Percentiles rank a stretch among this genome's conserved stretches.
Evolutionary conservation across 2,797 vertebrate species (phyloP).

Genomic region (Sarcophilus harrisii): DNA sequence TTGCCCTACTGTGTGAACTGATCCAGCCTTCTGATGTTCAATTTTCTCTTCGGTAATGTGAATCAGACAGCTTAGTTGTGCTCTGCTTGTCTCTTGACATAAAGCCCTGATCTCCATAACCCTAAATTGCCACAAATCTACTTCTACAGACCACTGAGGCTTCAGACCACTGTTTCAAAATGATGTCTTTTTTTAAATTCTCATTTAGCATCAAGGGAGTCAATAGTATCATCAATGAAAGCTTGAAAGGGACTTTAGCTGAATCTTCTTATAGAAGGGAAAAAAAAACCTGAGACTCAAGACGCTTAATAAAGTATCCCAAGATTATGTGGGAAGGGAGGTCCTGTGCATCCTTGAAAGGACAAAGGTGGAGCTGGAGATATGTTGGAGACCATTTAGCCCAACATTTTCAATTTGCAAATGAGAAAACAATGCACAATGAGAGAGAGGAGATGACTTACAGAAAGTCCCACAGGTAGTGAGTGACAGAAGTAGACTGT

Average conservation of each 20-base stretch:
- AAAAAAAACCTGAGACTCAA: not conserved
- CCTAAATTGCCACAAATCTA: not conserved
- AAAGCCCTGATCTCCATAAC: not conserved
- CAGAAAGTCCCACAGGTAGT: not conserved
- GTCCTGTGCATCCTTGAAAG: not conserved
- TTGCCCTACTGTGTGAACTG: not conserved
- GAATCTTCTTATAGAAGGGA: not conserved
- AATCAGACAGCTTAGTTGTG: not conserved
- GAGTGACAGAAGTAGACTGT: not conserved
- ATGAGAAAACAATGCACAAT: not conserved
- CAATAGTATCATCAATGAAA: not conserved
- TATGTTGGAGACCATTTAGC: not conserved
- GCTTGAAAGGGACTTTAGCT: not conserved
- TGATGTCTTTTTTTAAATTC: not conserved
- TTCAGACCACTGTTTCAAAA: not conserved
- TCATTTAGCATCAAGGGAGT: not conserved
- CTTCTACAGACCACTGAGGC: not conserved
- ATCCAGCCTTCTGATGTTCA: not conserved
- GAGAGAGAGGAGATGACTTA: not conserved
- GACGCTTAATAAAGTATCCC: not conserved
- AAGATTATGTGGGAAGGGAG: not conserved
- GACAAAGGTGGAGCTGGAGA: not conserved
- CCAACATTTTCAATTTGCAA: not conserved
- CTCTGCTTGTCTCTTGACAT: not conserved
- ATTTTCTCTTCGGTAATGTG: not conserved